Conservation (phyloP, 2,113 vertebrate genomes). For the Ploceus nigricollis region DNA sequence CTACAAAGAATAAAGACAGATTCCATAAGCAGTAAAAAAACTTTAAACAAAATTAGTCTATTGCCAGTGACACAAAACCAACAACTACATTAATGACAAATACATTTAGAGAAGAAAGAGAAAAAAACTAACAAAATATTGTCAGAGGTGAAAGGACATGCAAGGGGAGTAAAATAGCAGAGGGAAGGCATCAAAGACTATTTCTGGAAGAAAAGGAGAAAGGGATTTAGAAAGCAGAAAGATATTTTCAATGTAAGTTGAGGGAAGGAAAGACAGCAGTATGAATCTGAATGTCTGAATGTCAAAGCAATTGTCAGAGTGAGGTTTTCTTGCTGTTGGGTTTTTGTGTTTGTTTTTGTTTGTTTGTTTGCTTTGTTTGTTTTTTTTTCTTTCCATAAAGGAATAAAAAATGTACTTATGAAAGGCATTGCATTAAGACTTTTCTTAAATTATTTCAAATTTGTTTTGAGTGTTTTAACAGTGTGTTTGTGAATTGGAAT, state of each 20-base stretch:
- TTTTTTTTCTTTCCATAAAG: background rate
- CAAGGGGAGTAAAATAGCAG: background rate
- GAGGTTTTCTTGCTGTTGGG: background rate
- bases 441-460: background rate
- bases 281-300: background rate
- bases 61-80: background rate
- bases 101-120: background rate
- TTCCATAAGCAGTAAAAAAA: background rate
- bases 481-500: background rate
- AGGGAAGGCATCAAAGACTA: background rate
- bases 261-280: background rate
- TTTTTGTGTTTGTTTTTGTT: background rate
- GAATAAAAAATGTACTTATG: background rate
- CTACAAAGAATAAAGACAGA: background rate
- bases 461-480: background rate
- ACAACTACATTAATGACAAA: background rate
- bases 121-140: background rate
- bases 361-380: background rate
- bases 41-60: background rate
- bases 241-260: background rate
- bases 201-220: background rate
- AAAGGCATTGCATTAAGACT: background rate
- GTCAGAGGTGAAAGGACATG: background rate
- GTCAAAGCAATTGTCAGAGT: background rate
- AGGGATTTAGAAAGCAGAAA: background rate